Evolutionary conservation across 2,888 invertebrate genomes (phyloP).

Genomic region (Amblyjoppa fuscipennis): DNA sequence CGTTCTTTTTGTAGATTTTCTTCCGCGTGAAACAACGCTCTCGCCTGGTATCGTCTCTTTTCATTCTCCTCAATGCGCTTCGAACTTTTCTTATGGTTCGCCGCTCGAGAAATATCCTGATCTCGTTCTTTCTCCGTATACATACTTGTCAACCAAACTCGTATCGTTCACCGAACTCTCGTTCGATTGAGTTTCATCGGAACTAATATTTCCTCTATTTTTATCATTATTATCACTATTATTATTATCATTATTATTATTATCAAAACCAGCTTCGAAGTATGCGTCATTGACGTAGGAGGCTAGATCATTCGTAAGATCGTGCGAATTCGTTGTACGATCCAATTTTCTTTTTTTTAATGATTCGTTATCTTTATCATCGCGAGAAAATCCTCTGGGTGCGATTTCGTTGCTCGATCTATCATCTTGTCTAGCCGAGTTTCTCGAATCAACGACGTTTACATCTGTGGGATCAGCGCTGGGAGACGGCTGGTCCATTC

Average conservation of each 20-base stretch:
- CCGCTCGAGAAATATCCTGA: slow-evolving; percentile 6
- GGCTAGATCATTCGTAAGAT: slow-evolving; percentile 44
- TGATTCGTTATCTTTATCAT: slow-evolving; percentile 33
- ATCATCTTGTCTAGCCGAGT: background rate
- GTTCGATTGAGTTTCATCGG: slow-evolving; percentile 9
- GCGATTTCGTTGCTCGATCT: background rate
- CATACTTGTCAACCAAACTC: background rate
- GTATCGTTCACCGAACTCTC: slow-evolving; percentile 8
- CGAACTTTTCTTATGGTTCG: slow-evolving; percentile 6
- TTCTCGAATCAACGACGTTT: background rate
- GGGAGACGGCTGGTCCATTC: background rate
- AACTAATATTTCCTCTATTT: slow-evolving; percentile 8
- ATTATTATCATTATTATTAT: slow-evolving; percentile 25
- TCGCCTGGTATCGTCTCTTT: slow-evolving; percentile 1
- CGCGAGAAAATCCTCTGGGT: slow-evolving; percentile 54
- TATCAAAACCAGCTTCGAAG: slow-evolving; percentile 29
- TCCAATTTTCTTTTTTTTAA: slow-evolving; percentile 10
- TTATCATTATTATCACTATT: slow-evolving; percentile 38
- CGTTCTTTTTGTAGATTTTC: slow-evolving; percentile 4
- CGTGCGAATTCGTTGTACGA: background rate
- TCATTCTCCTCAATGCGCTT: slow-evolving; percentile 16
- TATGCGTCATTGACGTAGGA: slow-evolving; percentile 49
- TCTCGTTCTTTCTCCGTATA: background rate
- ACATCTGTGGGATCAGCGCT: background rate
- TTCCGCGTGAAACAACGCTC: background rate